Evolutionary conservation across 2,888 invertebrate genomes (phyloP).

Genomic region (Ditylenchus weischeri): DNA sequence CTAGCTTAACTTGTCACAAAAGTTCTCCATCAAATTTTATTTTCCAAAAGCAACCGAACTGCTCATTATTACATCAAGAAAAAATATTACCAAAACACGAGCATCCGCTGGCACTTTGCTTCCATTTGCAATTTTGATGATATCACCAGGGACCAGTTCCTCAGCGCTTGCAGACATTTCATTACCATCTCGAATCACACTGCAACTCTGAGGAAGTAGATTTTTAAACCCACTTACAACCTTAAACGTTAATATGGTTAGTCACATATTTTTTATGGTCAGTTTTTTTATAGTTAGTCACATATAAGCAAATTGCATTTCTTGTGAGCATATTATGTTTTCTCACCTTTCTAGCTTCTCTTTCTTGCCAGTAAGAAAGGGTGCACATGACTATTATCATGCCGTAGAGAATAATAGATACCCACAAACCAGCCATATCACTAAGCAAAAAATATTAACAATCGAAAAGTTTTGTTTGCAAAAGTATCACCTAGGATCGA

Average conservation of each 20-base stretch:
- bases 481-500: neutral
- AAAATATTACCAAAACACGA: slow-evolving; percentile 14
- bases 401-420: slow-evolving; percentile 42
- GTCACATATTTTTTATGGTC: no score
- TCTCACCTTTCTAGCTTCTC: slow-evolving; percentile 36
- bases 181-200: slow-evolving; percentile 46
- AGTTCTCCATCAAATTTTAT: no score
- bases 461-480: no score
- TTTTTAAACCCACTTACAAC: slow-evolving; percentile 48
- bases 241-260: no score
- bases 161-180: slow-evolving; percentile 38
- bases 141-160: slow-evolving; percentile 47
- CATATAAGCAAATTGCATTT: no score
- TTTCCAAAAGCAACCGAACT: no score
- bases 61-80: neutral
- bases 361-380: slow-evolving; percentile 46
- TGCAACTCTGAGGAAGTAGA: slow-evolving; percentile 42
- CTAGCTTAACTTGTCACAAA: no score
- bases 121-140: slow-evolving; percentile 45
- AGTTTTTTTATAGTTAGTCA: no score
- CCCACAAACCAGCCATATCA: slow-evolving; percentile 9
- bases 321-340: no score
- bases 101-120: slow-evolving; percentile 46
- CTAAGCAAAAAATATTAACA: neutral
- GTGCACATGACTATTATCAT: slow-evolving; percentile 50